These are phyloP conservation scores for Xestia rhomboidea DNA, from an alignment of 2,888 invertebrate genomes.

Conservation along the genomic window DNA sequence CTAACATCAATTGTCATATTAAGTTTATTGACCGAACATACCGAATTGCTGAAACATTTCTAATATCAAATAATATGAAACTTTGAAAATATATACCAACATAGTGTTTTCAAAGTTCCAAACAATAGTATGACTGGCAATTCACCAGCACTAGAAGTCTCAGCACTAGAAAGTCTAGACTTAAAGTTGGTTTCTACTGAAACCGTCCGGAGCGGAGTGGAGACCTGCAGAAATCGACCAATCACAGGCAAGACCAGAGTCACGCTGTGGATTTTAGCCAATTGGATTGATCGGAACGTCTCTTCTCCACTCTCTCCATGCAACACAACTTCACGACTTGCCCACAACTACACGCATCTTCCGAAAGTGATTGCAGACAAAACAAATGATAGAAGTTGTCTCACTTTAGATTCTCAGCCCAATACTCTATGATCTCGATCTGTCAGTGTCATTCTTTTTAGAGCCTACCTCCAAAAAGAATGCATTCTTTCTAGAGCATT, in stretches of 20 bases:
- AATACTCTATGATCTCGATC: too few species aligned
- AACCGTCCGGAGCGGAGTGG: neutral
- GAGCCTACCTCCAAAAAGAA: too few species aligned
- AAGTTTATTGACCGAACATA: neutral
- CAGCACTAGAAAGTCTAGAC: conserved; percentile 18
- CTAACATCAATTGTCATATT: neutral
- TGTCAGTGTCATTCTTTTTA: too few species aligned
- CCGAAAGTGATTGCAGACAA: neutral
- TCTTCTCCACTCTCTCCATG: too few species aligned
- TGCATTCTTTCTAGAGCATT: too few species aligned
- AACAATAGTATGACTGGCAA: conserved; percentile 23
- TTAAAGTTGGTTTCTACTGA: conserved; percentile 10
- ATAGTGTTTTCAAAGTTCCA: neutral
- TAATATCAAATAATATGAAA: neutral
- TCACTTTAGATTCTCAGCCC: too few species aligned
- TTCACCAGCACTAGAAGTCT: too few species aligned
- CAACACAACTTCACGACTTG: neutral
- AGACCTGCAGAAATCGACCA: neutral
- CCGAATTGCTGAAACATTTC: neutral
- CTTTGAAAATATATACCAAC: conserved; percentile 15
- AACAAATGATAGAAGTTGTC: neutral
- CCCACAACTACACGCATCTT: neutral
- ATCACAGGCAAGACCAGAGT: neutral
- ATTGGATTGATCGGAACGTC: neutral
- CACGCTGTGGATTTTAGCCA: neutral